Percentiles rank a stretch among this genome's conserved stretches.
phyloP scores from a whole-genome alignment of 2,888 invertebrate genomes.

The Phaonia tiefii region DNA sequence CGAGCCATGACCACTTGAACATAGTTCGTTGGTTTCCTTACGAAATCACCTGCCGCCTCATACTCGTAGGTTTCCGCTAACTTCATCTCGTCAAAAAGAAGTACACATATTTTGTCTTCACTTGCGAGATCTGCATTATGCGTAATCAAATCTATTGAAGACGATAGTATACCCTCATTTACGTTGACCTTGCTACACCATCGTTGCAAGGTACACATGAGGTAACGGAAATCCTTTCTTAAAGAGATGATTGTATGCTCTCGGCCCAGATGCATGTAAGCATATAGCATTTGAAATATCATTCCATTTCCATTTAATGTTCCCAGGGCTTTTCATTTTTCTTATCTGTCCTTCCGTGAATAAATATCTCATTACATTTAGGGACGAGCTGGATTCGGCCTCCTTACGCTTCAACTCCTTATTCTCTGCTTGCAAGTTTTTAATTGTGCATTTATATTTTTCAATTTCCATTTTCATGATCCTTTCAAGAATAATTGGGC shows the following conservation, averaged over 20 bases:
- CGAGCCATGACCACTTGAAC: slow-evolving; percentile 54
- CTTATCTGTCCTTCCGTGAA: background rate
- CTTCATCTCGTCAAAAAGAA: slow-evolving; percentile 50
- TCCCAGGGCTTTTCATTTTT: background rate
- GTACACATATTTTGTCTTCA: too few relatives aligned
- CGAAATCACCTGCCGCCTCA: slow-evolving; percentile 17
- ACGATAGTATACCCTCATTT: too few relatives aligned
- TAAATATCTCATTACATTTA: background rate
- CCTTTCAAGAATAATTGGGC: too few relatives aligned
- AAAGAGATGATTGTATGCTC: background rate
- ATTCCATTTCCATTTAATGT: background rate
- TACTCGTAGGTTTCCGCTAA: slow-evolving; percentile 48
- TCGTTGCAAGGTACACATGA: background rate
- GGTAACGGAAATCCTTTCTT: background rate
- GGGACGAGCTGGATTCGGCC: too few relatives aligned
- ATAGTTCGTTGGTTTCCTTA: slow-evolving; percentile 30
- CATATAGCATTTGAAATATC: slow-evolving; percentile 7
- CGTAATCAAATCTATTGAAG: too few relatives aligned
- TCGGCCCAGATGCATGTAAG: background rate
- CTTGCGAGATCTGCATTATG: too few relatives aligned
- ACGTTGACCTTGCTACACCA: background rate
- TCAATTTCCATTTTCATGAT: too few relatives aligned
- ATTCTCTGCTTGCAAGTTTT: too few relatives aligned
- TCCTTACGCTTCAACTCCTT: too few relatives aligned
- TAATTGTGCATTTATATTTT: too few relatives aligned